Base-by-base conservation (phyloP, 2,113 vertebrate species). In the Calonectris borealis region DNA sequence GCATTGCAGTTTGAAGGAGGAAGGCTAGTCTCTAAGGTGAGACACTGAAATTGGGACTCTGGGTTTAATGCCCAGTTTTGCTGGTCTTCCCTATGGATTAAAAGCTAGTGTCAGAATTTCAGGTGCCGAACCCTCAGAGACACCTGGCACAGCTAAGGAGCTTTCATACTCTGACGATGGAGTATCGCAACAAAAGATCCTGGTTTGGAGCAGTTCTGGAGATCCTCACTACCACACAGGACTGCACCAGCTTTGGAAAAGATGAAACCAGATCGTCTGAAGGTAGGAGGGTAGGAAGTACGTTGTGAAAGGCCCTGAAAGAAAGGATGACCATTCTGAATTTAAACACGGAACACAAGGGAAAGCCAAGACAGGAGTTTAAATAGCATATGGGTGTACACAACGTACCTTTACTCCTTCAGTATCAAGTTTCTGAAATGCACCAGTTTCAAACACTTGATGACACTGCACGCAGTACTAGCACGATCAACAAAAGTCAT, bases 21-120 rank as follows among this genome's bases (percentile, higher is more conserved):
- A 78, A 77, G 52, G 62, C 12, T 64, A 31, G 31, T 27, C 21
- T 89, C 44, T 13, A 29, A 58, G 44, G 22, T 7, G 11, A 32
- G 3, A 49, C 0, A 3, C 60, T 73, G 31, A 36, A 78, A 27
- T 0, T 62, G 19, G 42, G 36, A 62, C 24, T 3, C 24, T 46
- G 75, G 42, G 16, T 84, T 83, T 88, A 84, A 64, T 3, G 5
- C 18, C 71, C 49, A 60, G 72, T 20, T 91, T 29, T 62, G 36
- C 51, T 5, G 2, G 17, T 29, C n/a, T 36, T 62, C 46, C 55
- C 46, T 49, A 3, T 17, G 34, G 46, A 86, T 66, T 2, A 38
- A 40, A 71, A 87, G 13, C 32, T 29, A 13, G 25, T 7, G 10
- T 6, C 54, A 34, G 26, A 40, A 55, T 25, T 36, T 14, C 49